Evolutionary conservation across 2,888 invertebrate genomes (phyloP).

Genomic region (Anthophora plumipes): DNA sequence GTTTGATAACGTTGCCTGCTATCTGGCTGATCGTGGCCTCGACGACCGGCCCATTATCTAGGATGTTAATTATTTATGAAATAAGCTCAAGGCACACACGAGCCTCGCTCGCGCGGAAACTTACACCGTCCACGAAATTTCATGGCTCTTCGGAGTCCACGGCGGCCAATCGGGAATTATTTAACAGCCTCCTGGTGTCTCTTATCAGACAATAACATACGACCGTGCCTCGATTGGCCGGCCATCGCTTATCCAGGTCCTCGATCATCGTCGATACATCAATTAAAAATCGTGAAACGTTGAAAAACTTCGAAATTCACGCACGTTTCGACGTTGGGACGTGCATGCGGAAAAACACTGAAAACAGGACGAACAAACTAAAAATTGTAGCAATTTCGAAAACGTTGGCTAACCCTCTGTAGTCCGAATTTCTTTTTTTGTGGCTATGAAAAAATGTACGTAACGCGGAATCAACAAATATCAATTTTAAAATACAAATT

Average conservation of each 20-base stretch:
- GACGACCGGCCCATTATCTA: constrained; percentile 39
- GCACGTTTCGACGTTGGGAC: too few species aligned
- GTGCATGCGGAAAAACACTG: too few species aligned
- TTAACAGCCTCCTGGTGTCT: constrained; percentile 8
- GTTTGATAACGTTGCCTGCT: constrained; percentile 19
- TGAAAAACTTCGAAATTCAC: too few species aligned
- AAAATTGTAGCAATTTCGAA: too few species aligned
- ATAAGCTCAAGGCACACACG: constrained; percentile 24
- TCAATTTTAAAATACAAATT: too few species aligned
- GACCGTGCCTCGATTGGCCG: not conserved
- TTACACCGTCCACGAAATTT: constrained; percentile 53
- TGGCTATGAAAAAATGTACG: too few species aligned
- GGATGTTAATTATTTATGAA: constrained; percentile 55
- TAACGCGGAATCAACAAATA: too few species aligned
- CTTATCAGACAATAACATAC: constrained; percentile 7
- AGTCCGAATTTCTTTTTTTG: too few species aligned
- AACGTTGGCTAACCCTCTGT: too few species aligned
- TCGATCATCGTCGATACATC: not conserved
- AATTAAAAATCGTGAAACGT: not conserved
- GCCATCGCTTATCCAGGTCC: not conserved
- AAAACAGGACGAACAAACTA: too few species aligned
- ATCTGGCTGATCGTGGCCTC: constrained; percentile 26
- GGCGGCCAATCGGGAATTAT: constrained; percentile 41
- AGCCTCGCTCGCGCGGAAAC: constrained; percentile 33
- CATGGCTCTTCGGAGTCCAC: constrained; percentile 25